Evolutionary conservation across 64 coral and sea anemone genomes (phyloP).

Genomic region (Stylophora pistillata): DNA sequence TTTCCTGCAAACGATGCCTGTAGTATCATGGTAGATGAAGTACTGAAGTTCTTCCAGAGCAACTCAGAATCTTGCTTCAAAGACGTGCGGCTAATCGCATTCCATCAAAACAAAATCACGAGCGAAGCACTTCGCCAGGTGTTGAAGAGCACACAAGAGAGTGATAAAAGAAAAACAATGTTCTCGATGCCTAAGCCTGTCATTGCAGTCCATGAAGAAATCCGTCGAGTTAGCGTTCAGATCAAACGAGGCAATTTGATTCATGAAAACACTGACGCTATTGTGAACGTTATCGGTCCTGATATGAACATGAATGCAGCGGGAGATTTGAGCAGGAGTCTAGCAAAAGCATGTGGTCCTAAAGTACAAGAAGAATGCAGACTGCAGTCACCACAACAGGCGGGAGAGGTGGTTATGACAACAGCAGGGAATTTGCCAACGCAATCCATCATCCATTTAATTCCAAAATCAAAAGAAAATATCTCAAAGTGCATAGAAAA

Average conservation of each 20-base stretch:
- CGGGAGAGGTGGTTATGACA: slow-evolving; percentile 68
- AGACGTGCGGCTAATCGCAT: slow-evolving; percentile 53
- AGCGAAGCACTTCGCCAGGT: slow-evolving; percentile 29
- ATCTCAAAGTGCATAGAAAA: slow-evolving; percentile 18
- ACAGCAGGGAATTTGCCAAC: slow-evolving; percentile 35
- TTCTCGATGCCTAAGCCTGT: no score
- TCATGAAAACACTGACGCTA: slow-evolving; percentile 54
- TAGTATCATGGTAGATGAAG: no score
- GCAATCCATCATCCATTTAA: slow-evolving; percentile 7
- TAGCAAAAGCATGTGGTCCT: slow-evolving; percentile 17
- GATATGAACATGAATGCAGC: slow-evolving; percentile 61
- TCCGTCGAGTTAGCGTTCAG: neutral
- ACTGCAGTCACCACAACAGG: slow-evolving; percentile 16
- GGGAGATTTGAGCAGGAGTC: slow-evolving; percentile 53
- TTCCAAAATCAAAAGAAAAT: neutral
- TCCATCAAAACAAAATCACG: slow-evolving; percentile 19
- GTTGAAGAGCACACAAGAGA: neutral
- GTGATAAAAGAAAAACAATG: no score
- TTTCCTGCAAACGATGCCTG: no score
- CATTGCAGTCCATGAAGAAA: no score
- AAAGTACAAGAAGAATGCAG: slow-evolving; percentile 49
- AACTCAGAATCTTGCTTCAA: neutral
- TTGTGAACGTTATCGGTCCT: slow-evolving; percentile 59
- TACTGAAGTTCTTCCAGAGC: no score
- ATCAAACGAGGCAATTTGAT: slow-evolving; percentile 54